Conservation (phyloP, 2,797 vertebrate genomes). For the Ctenopoma kingsleyae region DNA sequence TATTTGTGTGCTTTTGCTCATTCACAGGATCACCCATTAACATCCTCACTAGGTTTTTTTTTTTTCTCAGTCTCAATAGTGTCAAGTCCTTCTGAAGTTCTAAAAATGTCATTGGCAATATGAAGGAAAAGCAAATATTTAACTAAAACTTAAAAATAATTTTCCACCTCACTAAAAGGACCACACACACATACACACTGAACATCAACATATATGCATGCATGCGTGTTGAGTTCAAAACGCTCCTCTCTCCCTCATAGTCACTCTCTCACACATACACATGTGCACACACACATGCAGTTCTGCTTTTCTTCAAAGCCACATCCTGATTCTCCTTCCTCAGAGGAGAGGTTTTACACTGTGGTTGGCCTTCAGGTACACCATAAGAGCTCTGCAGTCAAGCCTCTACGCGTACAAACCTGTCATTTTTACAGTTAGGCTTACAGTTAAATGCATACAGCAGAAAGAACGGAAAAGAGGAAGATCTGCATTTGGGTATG, state of each 20-base stretch:
- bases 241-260: conserved; percentile 18
- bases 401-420: conserved; percentile 49
- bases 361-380: conserved; percentile 81
- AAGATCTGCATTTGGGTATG: conserved; percentile 38
- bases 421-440: conserved; percentile 45
- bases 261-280: conserved; percentile 11
- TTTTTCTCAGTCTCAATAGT: conserved; percentile 44
- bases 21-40: conserved; percentile 52
- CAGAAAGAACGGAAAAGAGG: conserved; percentile 50
- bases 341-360: conserved; percentile 78
- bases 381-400: conserved; percentile 65
- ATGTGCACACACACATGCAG: conserved; percentile 40
- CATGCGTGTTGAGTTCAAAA: conserved; percentile 43
- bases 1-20: conserved; percentile 29
- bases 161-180: conserved; percentile 76
- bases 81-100: conserved; percentile 57
- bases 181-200: conserved; percentile 75
- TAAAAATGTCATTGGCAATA: conserved; percentile 73
- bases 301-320: conserved; percentile 73
- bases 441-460: conserved; percentile 48
- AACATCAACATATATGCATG: conserved; percentile 53
- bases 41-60: conserved; percentile 30
- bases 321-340: conserved; percentile 80
- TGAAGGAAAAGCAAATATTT: conserved; percentile 82
- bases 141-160: conserved; percentile 79